Conservation (phyloP, 2,888 invertebrate species). For the Leptinotarsa tumamoca region DNA sequence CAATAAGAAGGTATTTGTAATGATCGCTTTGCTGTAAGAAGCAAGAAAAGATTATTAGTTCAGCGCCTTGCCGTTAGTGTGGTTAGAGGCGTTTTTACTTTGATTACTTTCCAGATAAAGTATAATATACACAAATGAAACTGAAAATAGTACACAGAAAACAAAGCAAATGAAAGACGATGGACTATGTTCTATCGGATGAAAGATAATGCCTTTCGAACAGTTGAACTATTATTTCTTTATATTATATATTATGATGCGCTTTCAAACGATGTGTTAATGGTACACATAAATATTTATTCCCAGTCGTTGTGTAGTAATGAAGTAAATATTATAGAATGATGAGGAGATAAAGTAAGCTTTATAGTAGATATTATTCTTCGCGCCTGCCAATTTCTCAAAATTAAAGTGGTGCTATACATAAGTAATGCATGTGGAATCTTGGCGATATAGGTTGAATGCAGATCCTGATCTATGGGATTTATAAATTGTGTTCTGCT, state of each 20-base stretch:
- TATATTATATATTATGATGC: slow-evolving; percentile 40
- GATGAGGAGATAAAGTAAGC: slow-evolving; percentile 41
- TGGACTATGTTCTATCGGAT: slow-evolving; percentile 40
- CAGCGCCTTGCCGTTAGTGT: slow-evolving; percentile 57
- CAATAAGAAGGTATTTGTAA: slow-evolving; percentile 61
- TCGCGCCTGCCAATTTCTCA: slow-evolving; percentile 42
- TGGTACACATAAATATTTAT: slow-evolving; percentile 40
- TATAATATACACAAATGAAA: slow-evolving; percentile 54
- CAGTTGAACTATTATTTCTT: slow-evolving; percentile 37
- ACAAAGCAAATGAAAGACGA: slow-evolving; percentile 38
- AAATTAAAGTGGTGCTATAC: slow-evolving; percentile 31
- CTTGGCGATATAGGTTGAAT: neutral
- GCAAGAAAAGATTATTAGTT: slow-evolving; percentile 58
- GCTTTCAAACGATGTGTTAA: slow-evolving; percentile 45
- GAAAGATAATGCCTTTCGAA: slow-evolving; percentile 38
- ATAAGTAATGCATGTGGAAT: slow-evolving; percentile 2
- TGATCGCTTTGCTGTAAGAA: slow-evolving; percentile 53
- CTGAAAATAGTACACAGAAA: slow-evolving; percentile 50
- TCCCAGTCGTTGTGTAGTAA: slow-evolving; percentile 41
- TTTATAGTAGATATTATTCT: slow-evolving; percentile 38
- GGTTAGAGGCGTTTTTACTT: slow-evolving; percentile 44
- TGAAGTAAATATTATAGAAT: slow-evolving; percentile 42
- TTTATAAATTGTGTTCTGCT: neutral
- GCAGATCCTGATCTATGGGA: neutral
- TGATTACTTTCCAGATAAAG: slow-evolving; percentile 45